Evolutionary conservation across 1,140 invertebrate genomes (phyloP), one percentile per base, ranked within the genome.

Genomic region (Diabrotica virgifera): DNA sequence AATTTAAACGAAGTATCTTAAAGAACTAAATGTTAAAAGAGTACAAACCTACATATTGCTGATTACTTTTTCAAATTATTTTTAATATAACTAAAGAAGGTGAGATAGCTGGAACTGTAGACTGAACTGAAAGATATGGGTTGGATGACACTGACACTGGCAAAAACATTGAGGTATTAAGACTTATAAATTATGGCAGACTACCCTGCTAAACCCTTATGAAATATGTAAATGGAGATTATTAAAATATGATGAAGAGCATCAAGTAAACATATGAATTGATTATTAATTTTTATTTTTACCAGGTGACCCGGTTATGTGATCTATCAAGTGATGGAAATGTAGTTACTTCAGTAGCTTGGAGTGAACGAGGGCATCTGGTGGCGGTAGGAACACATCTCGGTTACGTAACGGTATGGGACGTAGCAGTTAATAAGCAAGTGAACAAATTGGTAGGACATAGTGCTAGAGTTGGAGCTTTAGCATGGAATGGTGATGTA

Each of bases 401-500:
- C 76, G 96, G 97, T 52, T 92, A 94, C 74, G 96, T 99, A 50
- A 96, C 97, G 76, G 93, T 99, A 4, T 99, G 96, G 96, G 95
- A 97, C 78, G 96, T 98, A 5, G 87, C 93, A 38, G 92, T 92
- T n/a, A 96, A 91, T 70, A 98, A 98, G 79, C 90, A 97, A 83
- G 87, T 96, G 7, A 92, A 92, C 70, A 94, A 95, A 76, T 80
- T 99, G 5, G 89, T 91, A 73, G 96, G 96, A 0, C 97, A 99
- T 79, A 91, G 91, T 57, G 96, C 95, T 0, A 85, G 93, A 6
- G 92, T 95, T 14, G 96, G 96, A 6, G 97, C 97, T 1, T 79
- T 99, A 46, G 96, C 97, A 0, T 99, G 97, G 97, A 99, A 99
- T 81, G 94, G 95, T 10, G 97, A 99, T 79, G 89, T 98, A 51